These are phyloP conservation scores for Diplazon laetatorius DNA, from an alignment of 2,888 invertebrate genomes.

Conservation along the genomic window DNA sequence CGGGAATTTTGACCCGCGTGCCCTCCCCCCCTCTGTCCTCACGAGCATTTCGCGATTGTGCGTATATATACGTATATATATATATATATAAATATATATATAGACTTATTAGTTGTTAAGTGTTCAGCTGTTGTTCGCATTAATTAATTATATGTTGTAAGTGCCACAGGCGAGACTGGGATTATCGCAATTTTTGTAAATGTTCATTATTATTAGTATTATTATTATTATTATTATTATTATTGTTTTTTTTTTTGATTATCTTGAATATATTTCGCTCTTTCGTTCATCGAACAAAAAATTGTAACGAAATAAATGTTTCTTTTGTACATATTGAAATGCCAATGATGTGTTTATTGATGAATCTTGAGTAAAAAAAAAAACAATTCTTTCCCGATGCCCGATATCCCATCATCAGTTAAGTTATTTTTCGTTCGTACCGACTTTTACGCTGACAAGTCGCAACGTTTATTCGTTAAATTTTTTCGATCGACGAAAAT, in stretches of 20 bases:
- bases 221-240: too few relatives aligned
- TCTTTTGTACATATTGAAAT: constrained; percentile 8
- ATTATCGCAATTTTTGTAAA: background rate
- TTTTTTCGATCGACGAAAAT: too few relatives aligned
- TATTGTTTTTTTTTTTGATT: too few relatives aligned
- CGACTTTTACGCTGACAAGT: background rate
- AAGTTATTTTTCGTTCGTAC: background rate
- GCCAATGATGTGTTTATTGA: background rate
- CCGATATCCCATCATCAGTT: background rate
- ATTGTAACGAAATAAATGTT: constrained; percentile 4
- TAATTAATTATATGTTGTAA: background rate
- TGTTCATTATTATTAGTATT: background rate
- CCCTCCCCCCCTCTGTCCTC: too few relatives aligned
- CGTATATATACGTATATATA: too few relatives aligned
- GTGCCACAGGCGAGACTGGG: constrained; percentile 16
- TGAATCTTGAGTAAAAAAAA: too few relatives aligned
- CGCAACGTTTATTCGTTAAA: background rate
- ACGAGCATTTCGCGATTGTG: constrained; percentile 29
- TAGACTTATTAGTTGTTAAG: background rate
- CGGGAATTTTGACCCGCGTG: too few relatives aligned
- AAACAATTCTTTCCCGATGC: constrained; percentile 10
- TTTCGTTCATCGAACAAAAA: constrained; percentile 1
- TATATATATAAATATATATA: too few relatives aligned
- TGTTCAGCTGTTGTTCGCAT: background rate
- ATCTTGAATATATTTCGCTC: background rate